Base-by-base conservation (phyloP, 2,113 vertebrate species). In the Coracopsis vasa region DNA sequence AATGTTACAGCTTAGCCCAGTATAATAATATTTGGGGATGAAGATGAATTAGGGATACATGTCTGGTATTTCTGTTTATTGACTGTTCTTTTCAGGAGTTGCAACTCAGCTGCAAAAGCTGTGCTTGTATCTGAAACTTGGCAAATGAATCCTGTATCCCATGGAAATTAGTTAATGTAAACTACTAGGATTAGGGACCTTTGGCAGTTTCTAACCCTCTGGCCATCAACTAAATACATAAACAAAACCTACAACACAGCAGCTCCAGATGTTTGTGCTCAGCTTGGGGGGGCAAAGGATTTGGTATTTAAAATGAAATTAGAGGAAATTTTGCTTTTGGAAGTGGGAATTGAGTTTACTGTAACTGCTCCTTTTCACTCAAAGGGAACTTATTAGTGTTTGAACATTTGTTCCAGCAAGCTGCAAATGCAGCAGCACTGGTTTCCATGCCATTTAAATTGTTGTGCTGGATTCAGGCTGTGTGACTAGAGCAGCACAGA, bases 181-280 rank as follows among this genome's bases (percentile, higher is more conserved):
- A 87, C 91, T 92, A 56, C 51, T 29, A 78, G 79, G 56, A 79
- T 77, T 31, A 47, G 80, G 87, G 48, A 72, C 75, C 81, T 86
- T 95, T 94, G 84, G 84, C 86, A 92, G 80, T 21, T 84, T 91
- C 93, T 89, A 91, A 61, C 73, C 77, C 89, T 71, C 89, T 69
- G 80, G 87, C 80, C 89, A 90, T 91, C 70, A 24, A 44, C 77
- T 91, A 81, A 87, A 65, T 65, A 60, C 20, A 90, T 66, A 86
- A 90, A 88, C 91, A 91, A 96, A 93, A 62, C 10, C 50, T 72
- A 79, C 95, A 95, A 67, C 66, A 47, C 89, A 89, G 80, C 84
- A 72, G 91, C 95, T 95, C 86, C 91, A 95, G 89, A 85, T 97
- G 94, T 87, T 96, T 95, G 72, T 80, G 77, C 86, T 95, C 92